Conservation (phyloP, 2,888 invertebrate species). For the Meteorus colon region DNA sequence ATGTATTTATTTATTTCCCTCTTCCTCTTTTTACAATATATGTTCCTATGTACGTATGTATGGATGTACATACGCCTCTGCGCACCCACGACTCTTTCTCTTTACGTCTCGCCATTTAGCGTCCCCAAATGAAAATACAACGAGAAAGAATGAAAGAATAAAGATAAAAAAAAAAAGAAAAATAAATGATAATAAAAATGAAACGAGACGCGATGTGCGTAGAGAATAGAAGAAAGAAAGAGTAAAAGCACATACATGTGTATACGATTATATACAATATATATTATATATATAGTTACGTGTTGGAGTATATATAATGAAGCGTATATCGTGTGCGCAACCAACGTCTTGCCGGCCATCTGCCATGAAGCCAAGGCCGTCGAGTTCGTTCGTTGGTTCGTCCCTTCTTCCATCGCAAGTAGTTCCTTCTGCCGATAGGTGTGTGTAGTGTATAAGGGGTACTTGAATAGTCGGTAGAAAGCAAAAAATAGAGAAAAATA, state of each 20-base stretch:
- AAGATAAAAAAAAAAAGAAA: too few relatives aligned
- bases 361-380: slow-evolving; percentile 64
- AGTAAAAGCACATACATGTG: slow-evolving; percentile 27
- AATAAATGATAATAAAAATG: slow-evolving; percentile 15
- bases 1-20: slow-evolving; percentile 10
- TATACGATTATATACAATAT: slow-evolving; percentile 5
- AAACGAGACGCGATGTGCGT: slow-evolving; percentile 49
- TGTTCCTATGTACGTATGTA: slow-evolving; percentile 17
- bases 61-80: slow-evolving; percentile 29
- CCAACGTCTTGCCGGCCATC: slow-evolving; percentile 58
- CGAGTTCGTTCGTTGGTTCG: slow-evolving; percentile 57
- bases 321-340: slow-evolving; percentile 42
- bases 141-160: background rate
- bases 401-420: slow-evolving; percentile 42
- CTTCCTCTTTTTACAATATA: slow-evolving; percentile 41
- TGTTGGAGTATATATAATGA: slow-evolving; percentile 17
- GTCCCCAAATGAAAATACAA: slow-evolving; percentile 15
- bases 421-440: slow-evolving; percentile 31
- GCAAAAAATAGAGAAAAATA: background rate
- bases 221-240: slow-evolving; percentile 21
- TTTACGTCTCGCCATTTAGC: background rate
- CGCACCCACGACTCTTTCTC: slow-evolving; percentile 31
- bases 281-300: background rate
- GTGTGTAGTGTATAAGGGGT: slow-evolving; percentile 31
- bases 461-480: slow-evolving; percentile 6